Conservation (phyloP, 2,888 invertebrate genomes). For the Apomyelois bistriatella region DNA sequence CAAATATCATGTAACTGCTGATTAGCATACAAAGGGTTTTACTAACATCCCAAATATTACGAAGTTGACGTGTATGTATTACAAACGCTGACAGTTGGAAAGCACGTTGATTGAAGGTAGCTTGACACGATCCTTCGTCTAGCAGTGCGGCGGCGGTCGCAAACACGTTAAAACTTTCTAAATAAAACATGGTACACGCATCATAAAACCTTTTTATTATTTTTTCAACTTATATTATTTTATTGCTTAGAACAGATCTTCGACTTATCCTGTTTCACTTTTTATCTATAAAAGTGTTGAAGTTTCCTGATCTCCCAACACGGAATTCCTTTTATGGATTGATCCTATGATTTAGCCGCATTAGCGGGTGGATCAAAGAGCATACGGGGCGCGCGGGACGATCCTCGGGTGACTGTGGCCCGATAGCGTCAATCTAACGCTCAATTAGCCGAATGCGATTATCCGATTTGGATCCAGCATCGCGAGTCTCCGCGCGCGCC, state of each 20-base stretch:
- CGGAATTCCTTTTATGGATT: conserved; percentile 43
- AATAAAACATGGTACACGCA: conserved; percentile 58
- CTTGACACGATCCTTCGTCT: conserved; percentile 50
- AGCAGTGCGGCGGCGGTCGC: conserved; percentile 30
- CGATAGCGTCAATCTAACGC: conserved; percentile 79
- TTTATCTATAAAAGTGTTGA: conserved; percentile 32
- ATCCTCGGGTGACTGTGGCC: conserved; percentile 43
- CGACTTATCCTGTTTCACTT: conserved; percentile 44
- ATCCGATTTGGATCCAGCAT: conserved; percentile 73
- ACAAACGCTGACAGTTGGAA: conserved; percentile 53
- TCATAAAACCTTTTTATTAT: conserved; percentile 61
- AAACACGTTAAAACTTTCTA: conserved; percentile 70
- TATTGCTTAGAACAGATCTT: conserved; percentile 46
- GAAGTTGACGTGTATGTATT: conserved; percentile 31
- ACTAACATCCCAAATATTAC: conserved; percentile 27
- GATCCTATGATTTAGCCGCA: conserved; percentile 55
- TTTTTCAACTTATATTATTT: conserved; percentile 43
- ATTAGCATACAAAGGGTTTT: conserved; percentile 24
- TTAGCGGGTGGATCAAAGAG: conserved; percentile 49
- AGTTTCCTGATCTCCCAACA: conserved; percentile 29
- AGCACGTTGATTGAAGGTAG: conserved; percentile 57
- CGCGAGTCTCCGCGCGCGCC: conserved; percentile 58
- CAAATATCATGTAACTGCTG: conserved; percentile 14
- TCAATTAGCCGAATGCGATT: conserved; percentile 78
- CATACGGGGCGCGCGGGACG: conserved; percentile 30